Percentiles rank a stretch among this genome's conserved stretches.
Conservation (phyloP, 2,113 vertebrate genomes). For the Zosterops lateralis region DNA sequence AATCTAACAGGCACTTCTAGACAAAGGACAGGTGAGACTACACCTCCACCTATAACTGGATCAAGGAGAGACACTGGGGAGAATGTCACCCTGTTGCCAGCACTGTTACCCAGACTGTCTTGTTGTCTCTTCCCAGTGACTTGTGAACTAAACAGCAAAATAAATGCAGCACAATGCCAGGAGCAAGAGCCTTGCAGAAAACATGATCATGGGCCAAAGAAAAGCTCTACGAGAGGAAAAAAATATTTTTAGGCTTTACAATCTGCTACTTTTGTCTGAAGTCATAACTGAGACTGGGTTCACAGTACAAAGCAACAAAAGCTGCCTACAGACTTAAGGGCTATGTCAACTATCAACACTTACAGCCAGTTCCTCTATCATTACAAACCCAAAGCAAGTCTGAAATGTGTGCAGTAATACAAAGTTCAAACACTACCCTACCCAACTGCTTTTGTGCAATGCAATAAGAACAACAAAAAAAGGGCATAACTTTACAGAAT, state of each 20-base stretch:
- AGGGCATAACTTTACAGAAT: not conserved
- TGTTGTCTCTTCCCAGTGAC: not conserved
- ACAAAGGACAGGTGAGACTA: accelerated
- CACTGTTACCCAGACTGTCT: not conserved
- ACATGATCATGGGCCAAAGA: not conserved
- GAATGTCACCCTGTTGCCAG: not conserved
- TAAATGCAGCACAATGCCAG: not conserved
- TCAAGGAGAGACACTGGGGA: not conserved
- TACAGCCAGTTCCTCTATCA: not conserved
- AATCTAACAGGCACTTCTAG: not conserved
- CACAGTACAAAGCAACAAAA: not conserved
- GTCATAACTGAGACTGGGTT: not conserved
- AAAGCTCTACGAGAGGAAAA: not conserved
- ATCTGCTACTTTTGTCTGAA: not conserved
- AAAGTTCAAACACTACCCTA: not conserved
- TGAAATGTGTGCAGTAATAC: not conserved
- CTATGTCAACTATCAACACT: not conserved
- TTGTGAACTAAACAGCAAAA: not conserved
- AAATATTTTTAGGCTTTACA: not conserved
- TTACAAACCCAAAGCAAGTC: not conserved
- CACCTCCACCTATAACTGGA: not conserved
- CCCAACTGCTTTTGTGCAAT: not conserved
- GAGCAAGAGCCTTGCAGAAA: not conserved
- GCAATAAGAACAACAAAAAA: not conserved
- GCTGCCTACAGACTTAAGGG: not conserved